phyloP scores from a whole-genome alignment of 2,797 vertebrate species.

The Ctenochaetus hawaiiensis region DNA sequence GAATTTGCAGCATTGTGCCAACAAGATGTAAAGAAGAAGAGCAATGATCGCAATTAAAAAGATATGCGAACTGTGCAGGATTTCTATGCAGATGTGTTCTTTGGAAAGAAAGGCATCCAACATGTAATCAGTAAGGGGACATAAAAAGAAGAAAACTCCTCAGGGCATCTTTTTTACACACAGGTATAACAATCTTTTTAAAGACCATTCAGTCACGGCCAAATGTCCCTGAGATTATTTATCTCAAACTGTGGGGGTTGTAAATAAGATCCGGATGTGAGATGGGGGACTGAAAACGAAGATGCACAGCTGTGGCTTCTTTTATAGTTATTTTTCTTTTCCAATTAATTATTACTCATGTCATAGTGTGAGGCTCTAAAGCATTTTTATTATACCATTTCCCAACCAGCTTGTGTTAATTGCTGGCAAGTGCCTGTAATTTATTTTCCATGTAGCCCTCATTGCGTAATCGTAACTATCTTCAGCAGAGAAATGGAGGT shows the following conservation, averaged over 20 bases:
- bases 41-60: neutral
- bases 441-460: conserved; percentile 62
- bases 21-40: neutral
- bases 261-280: neutral
- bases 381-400: conserved; percentile 32
- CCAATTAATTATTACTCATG: conserved; percentile 30
- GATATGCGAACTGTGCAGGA: neutral
- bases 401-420: conserved; percentile 53
- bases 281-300: neutral
- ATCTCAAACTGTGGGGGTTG: neutral
- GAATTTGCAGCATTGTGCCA: no score
- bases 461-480: conserved; percentile 70
- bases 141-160: neutral
- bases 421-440: conserved; percentile 65
- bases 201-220: neutral
- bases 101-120: neutral
- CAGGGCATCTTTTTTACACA: neutral
- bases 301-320: conserved; percentile 38
- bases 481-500: conserved; percentile 28
- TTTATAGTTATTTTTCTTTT: conserved; percentile 7
- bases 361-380: conserved; percentile 9
- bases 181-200: neutral
- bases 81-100: neutral
- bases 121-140: neutral
- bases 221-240: neutral